These are phyloP conservation scores for Drosophila picticornis DNA, from an alignment of 2,888 invertebrate species.

Conservation along the genomic window DNA sequence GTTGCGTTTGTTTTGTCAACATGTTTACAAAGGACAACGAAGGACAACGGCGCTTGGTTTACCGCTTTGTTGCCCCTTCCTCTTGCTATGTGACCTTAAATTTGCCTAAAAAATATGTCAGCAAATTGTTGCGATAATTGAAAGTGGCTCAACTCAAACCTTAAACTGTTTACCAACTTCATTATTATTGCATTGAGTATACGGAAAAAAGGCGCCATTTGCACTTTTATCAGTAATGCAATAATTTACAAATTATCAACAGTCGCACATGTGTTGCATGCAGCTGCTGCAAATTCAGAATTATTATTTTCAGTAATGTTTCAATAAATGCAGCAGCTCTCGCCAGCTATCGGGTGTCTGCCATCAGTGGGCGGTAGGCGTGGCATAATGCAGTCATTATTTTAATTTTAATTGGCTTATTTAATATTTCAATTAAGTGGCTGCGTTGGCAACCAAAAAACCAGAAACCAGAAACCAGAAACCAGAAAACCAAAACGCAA, in stretches of 20 bases:
- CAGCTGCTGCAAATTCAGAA: slow-evolving; percentile 31
- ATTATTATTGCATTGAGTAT: slow-evolving; percentile 37
- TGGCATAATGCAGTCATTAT: slow-evolving; percentile 67
- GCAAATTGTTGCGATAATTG: slow-evolving; percentile 40
- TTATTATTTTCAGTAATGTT: slow-evolving; percentile 63
- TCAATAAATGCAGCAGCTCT: slow-evolving; percentile 55
- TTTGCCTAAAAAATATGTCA: slow-evolving; percentile 31
- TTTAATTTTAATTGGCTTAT: slow-evolving; percentile 82
- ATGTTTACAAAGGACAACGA: slow-evolving; percentile 79
- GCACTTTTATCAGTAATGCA: slow-evolving; percentile 65
- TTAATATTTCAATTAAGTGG: slow-evolving; percentile 80
- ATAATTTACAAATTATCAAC: slow-evolving; percentile 78
- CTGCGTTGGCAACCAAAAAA: slow-evolving; percentile 35
- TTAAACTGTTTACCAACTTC: slow-evolving; percentile 28
- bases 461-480: slow-evolving; percentile 43
- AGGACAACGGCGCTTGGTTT: slow-evolving; percentile 27
- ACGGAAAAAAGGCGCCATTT: slow-evolving; percentile 19
- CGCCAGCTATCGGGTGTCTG: slow-evolving; percentile 65
- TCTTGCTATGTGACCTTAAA: slow-evolving; percentile 29
- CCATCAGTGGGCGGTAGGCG: slow-evolving; percentile 48
- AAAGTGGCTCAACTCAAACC: slow-evolving; percentile 20
- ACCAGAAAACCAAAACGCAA: slow-evolving; percentile 20
- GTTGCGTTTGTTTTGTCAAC: slow-evolving; percentile 57
- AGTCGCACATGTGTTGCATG: slow-evolving; percentile 42
- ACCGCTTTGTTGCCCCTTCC: not conserved